phyloP scores from a whole-genome alignment of 2,888 invertebrate genomes.

The Conomelus anceps region DNA sequence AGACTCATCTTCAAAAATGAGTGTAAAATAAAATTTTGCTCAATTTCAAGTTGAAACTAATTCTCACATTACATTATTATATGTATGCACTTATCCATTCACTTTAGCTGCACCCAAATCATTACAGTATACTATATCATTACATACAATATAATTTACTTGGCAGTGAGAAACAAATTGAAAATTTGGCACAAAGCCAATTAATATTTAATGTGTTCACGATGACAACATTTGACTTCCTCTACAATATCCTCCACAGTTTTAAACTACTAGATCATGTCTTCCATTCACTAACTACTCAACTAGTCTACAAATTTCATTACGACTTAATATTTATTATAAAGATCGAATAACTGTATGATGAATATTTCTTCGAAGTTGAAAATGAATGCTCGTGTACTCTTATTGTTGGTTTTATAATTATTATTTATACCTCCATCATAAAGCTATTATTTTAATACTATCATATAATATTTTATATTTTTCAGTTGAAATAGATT shows the following conservation, averaged over 20 bases:
- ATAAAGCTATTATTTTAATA: neutral
- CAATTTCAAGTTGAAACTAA: neutral
- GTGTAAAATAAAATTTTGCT: no score
- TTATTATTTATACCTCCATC: neutral
- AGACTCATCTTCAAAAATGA: no score
- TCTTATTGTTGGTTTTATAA: neutral
- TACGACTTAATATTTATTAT: neutral
- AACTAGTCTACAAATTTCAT: neutral
- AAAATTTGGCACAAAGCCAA: slow-evolving; percentile 8
- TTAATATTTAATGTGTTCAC: neutral
- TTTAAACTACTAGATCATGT: neutral
- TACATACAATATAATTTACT: neutral
- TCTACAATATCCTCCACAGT: neutral
- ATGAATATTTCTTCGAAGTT: neutral
- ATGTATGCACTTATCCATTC: neutral
- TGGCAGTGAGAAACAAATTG: slow-evolving; percentile 12
- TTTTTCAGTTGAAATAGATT: neutral
- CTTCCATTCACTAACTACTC: neutral
- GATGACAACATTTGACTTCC: neutral
- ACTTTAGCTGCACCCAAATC: neutral
- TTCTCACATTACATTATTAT: neutral
- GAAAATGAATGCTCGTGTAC: neutral
- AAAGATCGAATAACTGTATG: neutral
- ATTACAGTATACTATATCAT: neutral
- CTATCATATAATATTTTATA: neutral